A percentile compares a stretch with the other conserved stretches of the same genome.
phyloP scores from a whole-genome alignment of 2,113 vertebrate species.

The Quiscalus mexicanus region DNA sequence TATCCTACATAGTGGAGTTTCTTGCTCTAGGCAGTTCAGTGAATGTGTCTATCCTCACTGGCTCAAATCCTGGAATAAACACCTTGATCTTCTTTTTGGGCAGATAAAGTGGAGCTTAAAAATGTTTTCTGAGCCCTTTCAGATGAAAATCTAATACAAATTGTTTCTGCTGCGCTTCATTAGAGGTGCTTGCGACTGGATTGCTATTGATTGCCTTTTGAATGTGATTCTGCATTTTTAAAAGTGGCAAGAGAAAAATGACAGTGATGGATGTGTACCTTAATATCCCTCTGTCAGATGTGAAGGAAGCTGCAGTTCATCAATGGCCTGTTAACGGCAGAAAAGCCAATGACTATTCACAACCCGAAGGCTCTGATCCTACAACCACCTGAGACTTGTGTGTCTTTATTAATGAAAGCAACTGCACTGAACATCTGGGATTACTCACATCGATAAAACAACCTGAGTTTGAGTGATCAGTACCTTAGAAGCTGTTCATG shows the following conservation, averaged over 20 bases:
- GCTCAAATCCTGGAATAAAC: not conserved
- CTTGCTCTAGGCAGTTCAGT: not conserved
- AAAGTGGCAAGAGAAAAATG: conserved; percentile 3
- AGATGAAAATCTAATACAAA: conserved; percentile 18
- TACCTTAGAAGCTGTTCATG: not conserved
- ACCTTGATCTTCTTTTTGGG: not conserved
- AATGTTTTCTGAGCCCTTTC: not conserved
- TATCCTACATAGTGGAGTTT: not conserved
- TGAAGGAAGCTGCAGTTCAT: conserved; percentile 29
- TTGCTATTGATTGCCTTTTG: conserved; percentile 37
- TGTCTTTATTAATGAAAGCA: not conserved
- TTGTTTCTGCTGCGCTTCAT: conserved; percentile 17
- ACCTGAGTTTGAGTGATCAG: not conserved
- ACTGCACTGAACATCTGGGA: not conserved
- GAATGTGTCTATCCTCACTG: not conserved
- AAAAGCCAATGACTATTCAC: conserved; percentile 2
- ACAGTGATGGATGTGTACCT: not conserved
- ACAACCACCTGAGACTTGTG: not conserved
- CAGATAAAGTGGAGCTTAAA: not conserved
- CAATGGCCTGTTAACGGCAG: conserved; percentile 6
- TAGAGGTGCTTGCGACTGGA: not conserved
- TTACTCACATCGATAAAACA: not conserved
- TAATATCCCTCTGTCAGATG: conserved; percentile 6
- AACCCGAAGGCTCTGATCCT: not conserved
- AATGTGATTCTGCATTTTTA: conserved; percentile 42